Percentiles rank a stretch among this genome's conserved stretches.
phyloP scores from a whole-genome alignment of 2,797 vertebrate genomes.

The Heteromormyrus szaboi region DNA sequence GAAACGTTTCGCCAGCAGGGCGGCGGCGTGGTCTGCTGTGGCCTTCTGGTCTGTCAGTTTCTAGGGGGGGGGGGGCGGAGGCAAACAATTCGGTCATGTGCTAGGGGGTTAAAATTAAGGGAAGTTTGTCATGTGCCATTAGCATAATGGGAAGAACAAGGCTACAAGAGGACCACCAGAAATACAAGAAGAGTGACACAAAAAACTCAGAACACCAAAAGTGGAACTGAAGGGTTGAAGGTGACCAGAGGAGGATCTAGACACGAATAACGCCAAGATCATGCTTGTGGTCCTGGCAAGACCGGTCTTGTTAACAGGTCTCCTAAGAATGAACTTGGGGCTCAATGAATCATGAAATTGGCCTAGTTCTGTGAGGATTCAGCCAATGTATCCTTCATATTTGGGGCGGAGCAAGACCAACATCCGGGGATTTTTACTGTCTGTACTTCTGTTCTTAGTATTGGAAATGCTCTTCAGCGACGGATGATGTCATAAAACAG shows the following conservation, averaged over 20 bases:
- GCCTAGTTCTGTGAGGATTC: neutral
- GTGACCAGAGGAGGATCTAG: neutral
- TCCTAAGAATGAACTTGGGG: neutral
- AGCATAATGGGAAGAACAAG: neutral
- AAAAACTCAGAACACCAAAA: neutral
- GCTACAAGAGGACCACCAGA: neutral
- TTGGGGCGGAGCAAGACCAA: neutral
- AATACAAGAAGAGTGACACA: neutral
- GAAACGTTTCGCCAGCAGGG: constrained; percentile 80
- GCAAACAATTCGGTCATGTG: neutral
- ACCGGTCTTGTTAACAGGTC: neutral
- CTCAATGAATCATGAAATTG: neutral
- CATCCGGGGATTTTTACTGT: neutral
- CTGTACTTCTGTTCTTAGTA: neutral
- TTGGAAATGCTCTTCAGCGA: neutral
- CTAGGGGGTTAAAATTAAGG: neutral
- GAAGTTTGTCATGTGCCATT: neutral
- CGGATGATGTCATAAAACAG: neutral
- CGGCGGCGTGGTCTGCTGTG: constrained; percentile 78
- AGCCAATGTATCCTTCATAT: neutral
- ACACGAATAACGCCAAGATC: neutral
- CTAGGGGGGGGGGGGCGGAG: constrained; percentile 50
- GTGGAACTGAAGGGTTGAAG: neutral
- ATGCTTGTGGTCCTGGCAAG: neutral
- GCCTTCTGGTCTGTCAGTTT: constrained; percentile 84